Conservation (phyloP, 2,797 vertebrate species). For the Sus cebifrons region DNA sequence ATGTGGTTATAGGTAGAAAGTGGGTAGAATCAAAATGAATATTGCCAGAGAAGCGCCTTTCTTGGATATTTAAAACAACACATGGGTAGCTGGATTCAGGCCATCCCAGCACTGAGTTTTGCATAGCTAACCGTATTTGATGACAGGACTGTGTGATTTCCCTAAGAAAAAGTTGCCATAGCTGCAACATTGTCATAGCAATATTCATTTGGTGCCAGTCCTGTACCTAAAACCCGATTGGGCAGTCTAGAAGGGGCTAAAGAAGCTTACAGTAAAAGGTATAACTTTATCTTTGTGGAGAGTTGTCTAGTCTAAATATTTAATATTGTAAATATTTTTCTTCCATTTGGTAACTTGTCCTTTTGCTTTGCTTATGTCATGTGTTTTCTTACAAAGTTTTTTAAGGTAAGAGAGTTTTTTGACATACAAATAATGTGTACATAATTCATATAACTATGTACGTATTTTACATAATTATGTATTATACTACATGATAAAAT, state of each 20-base stretch:
- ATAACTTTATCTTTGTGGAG: not conserved
- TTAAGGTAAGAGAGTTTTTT: not conserved
- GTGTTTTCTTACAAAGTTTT: not conserved
- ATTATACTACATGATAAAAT: not conserved
- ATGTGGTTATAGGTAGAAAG: not conserved
- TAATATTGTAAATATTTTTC: not conserved
- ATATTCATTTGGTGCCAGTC: not conserved
- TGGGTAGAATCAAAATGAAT: conserved; percentile 30
- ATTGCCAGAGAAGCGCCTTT: not conserved
- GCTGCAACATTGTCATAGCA: not conserved
- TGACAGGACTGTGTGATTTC: not conserved
- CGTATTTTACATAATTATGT: not conserved
- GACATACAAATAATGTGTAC: not conserved
- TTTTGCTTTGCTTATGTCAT: not conserved
- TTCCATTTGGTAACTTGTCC: not conserved
- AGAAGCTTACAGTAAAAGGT: not conserved
- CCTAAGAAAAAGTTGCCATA: not conserved
- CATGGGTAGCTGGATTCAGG: not conserved
- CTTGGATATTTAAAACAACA: conserved; percentile 1
- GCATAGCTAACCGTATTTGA: not conserved
- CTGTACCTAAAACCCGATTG: not conserved
- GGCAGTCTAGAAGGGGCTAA: conserved; percentile 5
- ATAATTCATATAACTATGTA: not conserved
- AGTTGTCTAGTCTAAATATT: conserved; percentile 44
- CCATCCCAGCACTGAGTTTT: not conserved